Percentiles rank a stretch among this genome's conserved stretches.
These are phyloP conservation scores for Agrotis exclamationis DNA, from an alignment of 2,888 invertebrate genomes.

Conservation along the genomic window DNA sequence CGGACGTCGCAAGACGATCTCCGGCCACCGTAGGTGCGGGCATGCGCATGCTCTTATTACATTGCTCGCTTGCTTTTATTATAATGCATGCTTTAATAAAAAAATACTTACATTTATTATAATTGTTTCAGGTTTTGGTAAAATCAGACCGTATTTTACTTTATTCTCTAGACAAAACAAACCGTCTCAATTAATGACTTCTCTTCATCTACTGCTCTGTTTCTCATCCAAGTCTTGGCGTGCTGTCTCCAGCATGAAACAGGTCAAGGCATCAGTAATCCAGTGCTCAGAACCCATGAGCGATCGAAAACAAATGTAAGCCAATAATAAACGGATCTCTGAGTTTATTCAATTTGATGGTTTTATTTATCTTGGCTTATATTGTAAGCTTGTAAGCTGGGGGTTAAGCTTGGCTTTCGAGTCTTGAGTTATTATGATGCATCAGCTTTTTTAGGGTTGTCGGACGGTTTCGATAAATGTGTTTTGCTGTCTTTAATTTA, in stretches of 20 bases:
- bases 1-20: too few species aligned
- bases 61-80: too few species aligned
- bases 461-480: neutral
- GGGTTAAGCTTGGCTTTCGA: neutral
- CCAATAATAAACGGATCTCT: conserved; percentile 40
- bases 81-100: too few species aligned
- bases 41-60: too few species aligned
- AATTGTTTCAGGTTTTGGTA: too few species aligned
- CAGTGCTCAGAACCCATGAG: conserved; percentile 11
- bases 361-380: conserved; percentile 27
- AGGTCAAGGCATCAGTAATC: conserved; percentile 40
- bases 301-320: conserved; percentile 43
- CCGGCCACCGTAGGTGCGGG: too few species aligned
- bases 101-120: too few species aligned
- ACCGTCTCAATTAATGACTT: too few species aligned
- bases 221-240: conserved; percentile 26
- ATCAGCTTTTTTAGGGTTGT: conserved; percentile 9
- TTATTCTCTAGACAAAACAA: too few species aligned
- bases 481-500: too few species aligned
- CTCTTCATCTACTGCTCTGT: conserved; percentile 10
- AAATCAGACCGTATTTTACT: too few species aligned
- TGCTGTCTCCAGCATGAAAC: conserved; percentile 42
- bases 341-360: conserved; percentile 30
- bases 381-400: conserved; percentile 27
- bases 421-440: conserved; percentile 18